Conservation (phyloP, 2,888 invertebrate genomes). For the Hypolimnas misippus region DNA sequence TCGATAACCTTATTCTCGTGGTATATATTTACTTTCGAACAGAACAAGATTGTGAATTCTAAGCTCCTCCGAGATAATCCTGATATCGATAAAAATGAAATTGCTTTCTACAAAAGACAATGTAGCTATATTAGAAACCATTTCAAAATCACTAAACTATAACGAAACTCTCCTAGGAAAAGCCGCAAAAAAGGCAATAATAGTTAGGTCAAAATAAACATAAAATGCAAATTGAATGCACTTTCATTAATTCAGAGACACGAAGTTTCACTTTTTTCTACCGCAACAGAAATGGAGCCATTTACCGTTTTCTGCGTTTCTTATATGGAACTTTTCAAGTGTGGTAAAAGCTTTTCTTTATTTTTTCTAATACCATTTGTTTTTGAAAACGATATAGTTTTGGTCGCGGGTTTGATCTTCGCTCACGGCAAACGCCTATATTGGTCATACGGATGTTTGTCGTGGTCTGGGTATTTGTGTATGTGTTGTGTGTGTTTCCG, state of each 20-base stretch:
- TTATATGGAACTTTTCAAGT: background rate
- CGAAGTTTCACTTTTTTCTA: constrained; percentile 18
- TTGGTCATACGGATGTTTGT: too few species aligned
- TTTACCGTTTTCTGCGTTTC: background rate
- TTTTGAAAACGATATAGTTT: background rate
- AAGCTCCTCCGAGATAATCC: constrained; percentile 14
- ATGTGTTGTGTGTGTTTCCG: too few species aligned
- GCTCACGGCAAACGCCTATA: too few species aligned
- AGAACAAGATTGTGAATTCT: constrained; percentile 11
- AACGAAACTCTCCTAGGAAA: background rate
- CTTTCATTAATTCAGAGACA: constrained; percentile 28
- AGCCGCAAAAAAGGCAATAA: background rate
- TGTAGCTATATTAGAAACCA: background rate
- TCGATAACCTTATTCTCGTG: background rate
- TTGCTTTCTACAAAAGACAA: constrained; percentile 15
- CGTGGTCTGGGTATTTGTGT: too few species aligned
- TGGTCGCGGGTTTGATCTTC: too few species aligned
- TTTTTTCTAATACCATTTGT: background rate
- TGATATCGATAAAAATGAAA: constrained; percentile 15
- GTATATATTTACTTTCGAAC: background rate
- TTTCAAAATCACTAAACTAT: background rate
- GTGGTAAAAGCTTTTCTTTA: background rate
- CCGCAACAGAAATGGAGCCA: constrained; percentile 11
- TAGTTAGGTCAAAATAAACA: background rate
- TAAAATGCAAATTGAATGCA: constrained; percentile 15